Evolutionary conservation across 1,140 invertebrate genomes (phyloP).

Genomic region (Apocrypta bakeri): DNA sequence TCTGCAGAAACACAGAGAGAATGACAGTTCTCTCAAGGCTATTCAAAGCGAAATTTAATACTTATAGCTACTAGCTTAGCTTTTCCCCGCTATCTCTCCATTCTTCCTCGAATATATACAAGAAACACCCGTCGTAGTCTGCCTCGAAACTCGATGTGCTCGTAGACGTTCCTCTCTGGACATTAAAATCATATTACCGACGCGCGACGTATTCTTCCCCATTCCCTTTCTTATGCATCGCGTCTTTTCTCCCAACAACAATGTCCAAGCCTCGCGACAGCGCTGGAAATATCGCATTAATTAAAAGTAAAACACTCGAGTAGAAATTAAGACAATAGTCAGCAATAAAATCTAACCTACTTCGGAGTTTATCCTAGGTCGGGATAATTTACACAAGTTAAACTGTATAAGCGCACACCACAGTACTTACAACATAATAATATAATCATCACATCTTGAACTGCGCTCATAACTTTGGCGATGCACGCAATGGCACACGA

Average conservation of each 20-base stretch:
- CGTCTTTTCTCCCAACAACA: too few species aligned
- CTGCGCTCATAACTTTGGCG: neutral
- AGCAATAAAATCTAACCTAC: neutral
- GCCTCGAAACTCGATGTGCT: too few species aligned
- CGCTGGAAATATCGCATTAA: too few species aligned
- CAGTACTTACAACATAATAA: neutral
- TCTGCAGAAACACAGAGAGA: slow-evolving; percentile 39
- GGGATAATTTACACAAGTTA: neutral
- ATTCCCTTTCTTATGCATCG: neutral
- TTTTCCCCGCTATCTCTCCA: neutral
- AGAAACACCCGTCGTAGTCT: neutral
- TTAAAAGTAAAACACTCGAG: too few species aligned
- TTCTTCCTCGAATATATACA: neutral
- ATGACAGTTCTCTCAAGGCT: slow-evolving; percentile 37
- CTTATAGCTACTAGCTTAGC: neutral
- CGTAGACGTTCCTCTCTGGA: neutral
- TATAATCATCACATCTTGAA: neutral
- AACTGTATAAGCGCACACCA: neutral
- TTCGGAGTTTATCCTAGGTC: neutral
- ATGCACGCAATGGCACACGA: neutral
- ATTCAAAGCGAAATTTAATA: slow-evolving; percentile 50
- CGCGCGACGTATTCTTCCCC: too few species aligned
- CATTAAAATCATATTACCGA: neutral
- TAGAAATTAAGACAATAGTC: too few species aligned
- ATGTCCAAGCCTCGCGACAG: too few species aligned